Conservation (phyloP, 2,888 invertebrate species). For the Andrena trimmerana region DNA sequence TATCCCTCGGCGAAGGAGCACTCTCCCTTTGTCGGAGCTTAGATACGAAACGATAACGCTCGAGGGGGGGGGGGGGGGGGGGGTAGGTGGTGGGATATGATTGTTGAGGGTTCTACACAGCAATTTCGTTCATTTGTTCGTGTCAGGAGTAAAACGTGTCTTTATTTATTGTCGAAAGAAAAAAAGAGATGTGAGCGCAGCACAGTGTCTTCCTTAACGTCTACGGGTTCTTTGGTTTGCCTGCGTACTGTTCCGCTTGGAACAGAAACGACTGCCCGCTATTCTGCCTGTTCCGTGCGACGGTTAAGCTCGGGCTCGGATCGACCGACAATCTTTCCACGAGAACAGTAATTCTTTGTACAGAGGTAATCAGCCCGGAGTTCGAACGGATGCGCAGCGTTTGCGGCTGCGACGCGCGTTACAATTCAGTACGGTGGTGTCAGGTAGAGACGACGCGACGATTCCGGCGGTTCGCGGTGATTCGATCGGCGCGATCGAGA, state of each 20-base stretch:
- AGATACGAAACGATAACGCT: not conserved
- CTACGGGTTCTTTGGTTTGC: conserved; percentile 54
- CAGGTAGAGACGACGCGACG: not conserved
- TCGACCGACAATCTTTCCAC: too few species aligned
- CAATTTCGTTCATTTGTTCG: not conserved
- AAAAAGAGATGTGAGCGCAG: not conserved
- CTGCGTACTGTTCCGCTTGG: conserved; percentile 20
- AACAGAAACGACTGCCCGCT: too few species aligned
- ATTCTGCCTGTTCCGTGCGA: too few species aligned
- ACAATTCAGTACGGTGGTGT: not conserved
- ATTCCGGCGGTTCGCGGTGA: conserved; percentile 4
- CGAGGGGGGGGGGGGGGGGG: accelerated
- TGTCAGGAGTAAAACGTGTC: conserved; percentile 6
- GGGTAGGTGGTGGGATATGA: not conserved
- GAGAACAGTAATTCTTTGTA: too few species aligned
- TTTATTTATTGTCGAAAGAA: not conserved
- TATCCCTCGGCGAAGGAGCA: not conserved
- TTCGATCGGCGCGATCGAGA: conserved; percentile 30
- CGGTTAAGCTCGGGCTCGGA: too few species aligned
- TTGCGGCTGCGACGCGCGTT: not conserved
- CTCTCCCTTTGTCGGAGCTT: conserved; percentile 2
- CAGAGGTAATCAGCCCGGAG: too few species aligned
- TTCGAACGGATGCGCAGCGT: too few species aligned
- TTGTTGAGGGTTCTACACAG: not conserved
- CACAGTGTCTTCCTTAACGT: conserved; percentile 38